Evolutionary conservation across 2,113 vertebrate genomes (phyloP), one percentile per base, ranked within the genome.

Genomic region (Cynoglossus semilaevis): DNA sequence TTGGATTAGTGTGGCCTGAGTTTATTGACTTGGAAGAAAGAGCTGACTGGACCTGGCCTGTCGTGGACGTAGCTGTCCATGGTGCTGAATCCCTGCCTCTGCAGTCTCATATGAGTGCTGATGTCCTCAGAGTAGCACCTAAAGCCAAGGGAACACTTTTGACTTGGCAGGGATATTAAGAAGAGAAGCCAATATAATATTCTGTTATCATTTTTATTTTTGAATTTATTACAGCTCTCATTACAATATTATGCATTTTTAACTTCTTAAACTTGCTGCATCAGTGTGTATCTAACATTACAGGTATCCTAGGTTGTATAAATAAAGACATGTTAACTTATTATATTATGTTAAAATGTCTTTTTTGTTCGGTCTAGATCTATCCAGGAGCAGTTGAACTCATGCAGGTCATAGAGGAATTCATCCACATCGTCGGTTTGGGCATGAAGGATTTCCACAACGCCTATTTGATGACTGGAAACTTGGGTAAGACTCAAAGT

Each of bases 391-490:
- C 97, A 0, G 94, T 99, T 89, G 96, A 98, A 80, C 92, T 99
- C 87, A 99, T 99, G 96, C 95, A 98, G 92, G 95, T 99, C 90
- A 98, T 97, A 80, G 97, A 99, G 92, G 97, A 99, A 86, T 99
- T 99, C 92, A 98, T 99, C 90, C 96, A 99, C 90, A 96, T 99
- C 82, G 96, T 99, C 79, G 97, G 96, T 85, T 88, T 97, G 91
- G 96, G 97, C 82, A 99, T 99, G 96, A 98, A 97, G 92, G 96
- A 98, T 90, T 98, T 98, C 91, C 95, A 99, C 90, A 99, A 98
- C 86, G 96, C 96, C 77, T 99, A 99, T 81, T 85, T 99, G 91
- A 98, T 98, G 96, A 99, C 96, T 76, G 97, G 96, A 88, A 99
- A 99, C 94, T 88, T 99, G 92, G 97, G 97, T 99, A 93, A 95